Base-by-base conservation (phyloP, 2,113 vertebrate species). In the Pagrus major region DNA sequence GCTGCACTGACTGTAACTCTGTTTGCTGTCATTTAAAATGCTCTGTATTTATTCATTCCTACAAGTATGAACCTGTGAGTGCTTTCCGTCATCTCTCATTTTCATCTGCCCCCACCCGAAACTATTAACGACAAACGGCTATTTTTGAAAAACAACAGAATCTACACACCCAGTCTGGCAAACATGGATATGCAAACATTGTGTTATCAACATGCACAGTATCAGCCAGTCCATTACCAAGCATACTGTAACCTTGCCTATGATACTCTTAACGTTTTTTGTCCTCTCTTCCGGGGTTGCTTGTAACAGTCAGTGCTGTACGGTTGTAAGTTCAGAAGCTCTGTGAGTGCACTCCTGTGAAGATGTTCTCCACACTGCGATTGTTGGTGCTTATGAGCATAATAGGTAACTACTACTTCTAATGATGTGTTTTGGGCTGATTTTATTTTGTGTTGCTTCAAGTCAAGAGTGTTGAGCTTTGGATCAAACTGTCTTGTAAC, bases 161-260 rank as follows among this genome's bases (percentile, higher is more conserved):
- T 44, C 27, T 15, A 80, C 88, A 91, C 91, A 76, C 90, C 88
- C 81, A 77, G 46, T 81, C 73, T 81, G 74, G 78, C 79, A 92
- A 93, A 93, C 88, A 91, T 37, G 25, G 58, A 59, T 78, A 85
- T 80, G 84, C 85, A 90, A 91, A 90, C 88, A 89, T 14, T 52
- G 67, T 76, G 72, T 78, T 89, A 89, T 91, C 88, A 85, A 76
- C 58, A 70, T 29, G 23, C 21, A 20, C 59, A 85, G 60, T 84
- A 74, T 78, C 80, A 44, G 73, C 46, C 67, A 37, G 56, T 65
- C 52, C 47, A 68, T 56, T 83, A 81, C 61, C 18, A 54, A 42
- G 9, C 66, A 23, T 44, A 56, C 42, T 63, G 44, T 47, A 73
- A 83, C 80, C 68, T 88, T 83, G 51, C 46, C 55, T 71, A 3